These are phyloP conservation scores for Romanogobio albipinnatus DNA, from an alignment of 2,113 vertebrate genomes.

Conservation along the genomic window DNA sequence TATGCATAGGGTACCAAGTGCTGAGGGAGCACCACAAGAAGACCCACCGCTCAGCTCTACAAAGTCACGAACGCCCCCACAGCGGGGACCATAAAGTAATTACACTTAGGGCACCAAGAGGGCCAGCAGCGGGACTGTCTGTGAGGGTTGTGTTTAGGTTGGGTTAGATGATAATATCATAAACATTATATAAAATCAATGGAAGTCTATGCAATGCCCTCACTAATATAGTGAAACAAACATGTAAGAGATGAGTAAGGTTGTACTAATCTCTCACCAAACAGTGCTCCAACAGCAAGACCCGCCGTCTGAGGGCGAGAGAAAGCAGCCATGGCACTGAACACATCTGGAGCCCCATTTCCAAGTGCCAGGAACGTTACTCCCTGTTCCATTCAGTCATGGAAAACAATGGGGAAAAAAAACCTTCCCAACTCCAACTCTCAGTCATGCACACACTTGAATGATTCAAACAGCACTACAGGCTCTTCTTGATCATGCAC, in stretches of 20 bases:
- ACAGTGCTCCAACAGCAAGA: constrained; percentile 89
- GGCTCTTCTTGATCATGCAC: neutral
- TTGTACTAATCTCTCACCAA: constrained; percentile 74
- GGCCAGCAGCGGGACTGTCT: no score
- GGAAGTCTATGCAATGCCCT: no score
- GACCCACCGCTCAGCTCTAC: no score
- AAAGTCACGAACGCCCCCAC: no score
- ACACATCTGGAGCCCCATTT: constrained; percentile 94
- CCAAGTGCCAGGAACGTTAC: constrained; percentile 97
- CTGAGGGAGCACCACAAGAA: no score
- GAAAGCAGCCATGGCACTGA: constrained; percentile 94
- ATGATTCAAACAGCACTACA: neutral
- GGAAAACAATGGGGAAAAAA: constrained; percentile 57
- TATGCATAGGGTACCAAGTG: no score
- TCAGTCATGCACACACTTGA: neutral
- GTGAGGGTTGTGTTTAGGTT: no score
- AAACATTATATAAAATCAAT: no score
- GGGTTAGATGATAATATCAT: no score
- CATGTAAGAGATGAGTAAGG: neutral
- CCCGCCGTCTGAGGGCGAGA: constrained; percentile 87
- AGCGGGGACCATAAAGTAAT: no score
- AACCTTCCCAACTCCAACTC: neutral
- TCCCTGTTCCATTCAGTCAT: constrained; percentile 78
- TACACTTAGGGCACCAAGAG: no score
- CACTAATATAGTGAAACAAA: no score